These are phyloP conservation scores for Nomada fabriciana DNA, from an alignment of 2,888 invertebrate species.

Conservation along the genomic window DNA sequence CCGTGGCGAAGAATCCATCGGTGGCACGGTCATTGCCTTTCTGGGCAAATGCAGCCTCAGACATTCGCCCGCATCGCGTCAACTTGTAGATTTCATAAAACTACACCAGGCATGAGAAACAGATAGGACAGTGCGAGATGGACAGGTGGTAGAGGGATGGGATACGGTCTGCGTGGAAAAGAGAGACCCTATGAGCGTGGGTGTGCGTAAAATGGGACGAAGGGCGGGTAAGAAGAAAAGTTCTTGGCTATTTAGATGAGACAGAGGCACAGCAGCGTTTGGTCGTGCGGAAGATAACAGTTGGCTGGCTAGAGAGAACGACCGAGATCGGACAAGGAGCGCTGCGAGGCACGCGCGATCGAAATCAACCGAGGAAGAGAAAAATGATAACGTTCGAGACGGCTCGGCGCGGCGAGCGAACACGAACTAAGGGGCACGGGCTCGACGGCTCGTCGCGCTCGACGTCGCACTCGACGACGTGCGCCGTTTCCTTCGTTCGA, in stretches of 20 bases:
- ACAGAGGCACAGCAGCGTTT: neutral
- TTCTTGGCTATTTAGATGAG: neutral
- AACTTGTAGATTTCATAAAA: neutral
- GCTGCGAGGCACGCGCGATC: constrained; percentile 24
- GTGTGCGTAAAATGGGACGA: neutral
- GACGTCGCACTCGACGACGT: constrained; percentile 71
- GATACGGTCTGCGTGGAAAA: neutral
- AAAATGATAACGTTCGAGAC: constrained; percentile 54
- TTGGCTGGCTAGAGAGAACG: neutral
- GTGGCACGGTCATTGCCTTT: neutral
- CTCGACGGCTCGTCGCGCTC: constrained; percentile 68
- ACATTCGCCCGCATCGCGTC: neutral
- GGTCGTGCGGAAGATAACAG: neutral
- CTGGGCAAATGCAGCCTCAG: neutral
- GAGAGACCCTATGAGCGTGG: neutral
- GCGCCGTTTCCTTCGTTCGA: constrained; percentile 72
- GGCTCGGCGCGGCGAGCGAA: constrained; percentile 69
- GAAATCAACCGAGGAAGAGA: constrained; percentile 5
- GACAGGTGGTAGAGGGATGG: too few relatives aligned
- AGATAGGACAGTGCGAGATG: neutral
- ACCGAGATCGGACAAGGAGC: neutral
- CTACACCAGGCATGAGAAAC: neutral
- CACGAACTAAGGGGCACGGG: constrained; percentile 68
- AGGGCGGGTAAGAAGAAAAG: neutral
- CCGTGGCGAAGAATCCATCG: constrained; percentile 17